Evolutionary conservation across 2,113 vertebrate genomes (phyloP), one percentile per base, ranked within the genome.

Genomic region (Muscicapa adusta): DNA sequence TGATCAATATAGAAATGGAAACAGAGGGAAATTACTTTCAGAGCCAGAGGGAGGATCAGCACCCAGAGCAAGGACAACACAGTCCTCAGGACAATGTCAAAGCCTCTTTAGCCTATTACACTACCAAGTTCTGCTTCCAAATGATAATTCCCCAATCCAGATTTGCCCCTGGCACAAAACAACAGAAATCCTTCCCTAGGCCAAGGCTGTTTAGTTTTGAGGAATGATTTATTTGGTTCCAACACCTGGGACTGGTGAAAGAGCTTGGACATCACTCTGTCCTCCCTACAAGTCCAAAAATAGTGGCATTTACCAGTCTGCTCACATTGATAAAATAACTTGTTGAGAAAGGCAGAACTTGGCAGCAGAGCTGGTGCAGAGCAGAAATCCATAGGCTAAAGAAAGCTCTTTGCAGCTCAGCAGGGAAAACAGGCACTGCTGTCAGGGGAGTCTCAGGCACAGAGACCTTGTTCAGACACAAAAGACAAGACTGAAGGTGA

Each of bases 1-100:
- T 91, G 85, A 79, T 94, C 85, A 79, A 45, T 73, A 50, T 5
- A 89, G 90, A 93, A 95, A 89, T 88, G 70, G 76, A 40, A 94
- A 94, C 60, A 63, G 3, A 2, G 24, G 42, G 33, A 54, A 93
- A 90, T 83, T 68, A 61, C 92, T 53, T 75, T 53, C 60, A 17
- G 75, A 94, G 91, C 83, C 83, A 77, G 82, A 73, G 85, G 85
- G 85, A 71, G 51, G 75, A 90, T 62, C 51, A 90, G 75, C 54
- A 57, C 54, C 20, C 22, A 2, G 19, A 38, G 45, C 62, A 91
- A 77, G 77, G 68, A 71, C 80, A 92, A 20, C 0, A 1, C 2
- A 88, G 79, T 5, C 36, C 56, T 18, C 67, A 48, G 71, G 71
- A 68, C 90, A 76, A 88, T 80, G 77, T 73, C 94, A 91, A 66